Conservation (phyloP, 2,113 vertebrate genomes). For the Carassius carassius region DNA sequence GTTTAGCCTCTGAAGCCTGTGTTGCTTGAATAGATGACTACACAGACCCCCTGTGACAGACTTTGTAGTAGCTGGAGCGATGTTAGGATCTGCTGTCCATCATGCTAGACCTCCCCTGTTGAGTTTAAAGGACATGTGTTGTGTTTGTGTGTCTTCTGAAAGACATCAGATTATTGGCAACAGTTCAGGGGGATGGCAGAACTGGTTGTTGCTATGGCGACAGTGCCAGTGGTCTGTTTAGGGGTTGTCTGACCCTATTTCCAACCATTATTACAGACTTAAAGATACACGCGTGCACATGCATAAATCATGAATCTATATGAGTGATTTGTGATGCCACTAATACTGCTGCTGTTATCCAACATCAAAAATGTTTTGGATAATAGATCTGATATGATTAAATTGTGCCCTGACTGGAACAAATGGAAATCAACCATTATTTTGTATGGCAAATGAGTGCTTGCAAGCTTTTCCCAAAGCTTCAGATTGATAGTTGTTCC, state of each 20-base stretch:
- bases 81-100: constrained; percentile 8
- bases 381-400: constrained; percentile 32
- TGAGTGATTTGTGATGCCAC: not conserved
- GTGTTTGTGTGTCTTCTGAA: not conserved
- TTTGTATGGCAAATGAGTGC: constrained; percentile 1
- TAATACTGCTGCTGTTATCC: constrained; percentile 10
- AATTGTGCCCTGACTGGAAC: constrained; percentile 19
- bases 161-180: constrained; percentile 25
- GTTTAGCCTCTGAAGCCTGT: not conserved
- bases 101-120: constrained; percentile 19
- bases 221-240: constrained; percentile 43
- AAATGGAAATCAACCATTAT: constrained; percentile 9
- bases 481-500: constrained; percentile 16
- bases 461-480: not conserved
- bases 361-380: not conserved
- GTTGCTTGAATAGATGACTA: constrained; percentile 12
- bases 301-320: not conserved
- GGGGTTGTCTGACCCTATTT: constrained; percentile 41
- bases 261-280: constrained; percentile 15
- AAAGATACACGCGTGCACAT: constrained; percentile 7
- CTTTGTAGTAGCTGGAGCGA: not conserved
- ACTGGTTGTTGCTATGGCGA: constrained; percentile 52
- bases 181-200: constrained; percentile 30
- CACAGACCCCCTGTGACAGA: not conserved
- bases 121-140: constrained; percentile 35